A percentile compares a stretch with the other conserved stretches of the same genome.
phyloP scores from a whole-genome alignment of 2,797 vertebrate genomes.

The Epinephelus malabaricus region DNA sequence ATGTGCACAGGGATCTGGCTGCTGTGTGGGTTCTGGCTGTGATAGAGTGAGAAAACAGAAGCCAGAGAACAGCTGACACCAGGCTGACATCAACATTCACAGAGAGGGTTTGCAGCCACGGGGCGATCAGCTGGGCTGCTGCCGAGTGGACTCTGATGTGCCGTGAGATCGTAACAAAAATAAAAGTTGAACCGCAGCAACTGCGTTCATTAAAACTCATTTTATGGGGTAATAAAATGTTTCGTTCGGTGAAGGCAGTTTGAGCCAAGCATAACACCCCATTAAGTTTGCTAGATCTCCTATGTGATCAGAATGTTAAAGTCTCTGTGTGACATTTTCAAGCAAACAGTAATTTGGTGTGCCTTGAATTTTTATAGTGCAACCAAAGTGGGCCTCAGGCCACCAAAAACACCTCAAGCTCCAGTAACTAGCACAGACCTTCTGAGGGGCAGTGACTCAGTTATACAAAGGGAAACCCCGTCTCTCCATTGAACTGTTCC shows the following conservation, averaged over 20 bases:
- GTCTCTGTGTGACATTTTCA: conserved; percentile 18
- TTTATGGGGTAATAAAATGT: conserved; percentile 25
- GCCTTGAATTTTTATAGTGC: conserved; percentile 5
- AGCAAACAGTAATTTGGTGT: conserved; percentile 23
- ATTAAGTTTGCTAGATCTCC: conserved; percentile 10
- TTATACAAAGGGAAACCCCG: not conserved
- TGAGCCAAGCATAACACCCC: conserved; percentile 25
- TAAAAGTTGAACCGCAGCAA: conserved; percentile 13
- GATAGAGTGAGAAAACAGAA: conserved; percentile 19
- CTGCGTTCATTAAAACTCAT: conserved; percentile 18
- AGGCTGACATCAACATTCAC: conserved; percentile 1
- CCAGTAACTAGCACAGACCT: not conserved
- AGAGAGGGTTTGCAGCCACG: not conserved
- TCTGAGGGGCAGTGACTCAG: not conserved
- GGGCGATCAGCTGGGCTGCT: conserved; percentile 4
- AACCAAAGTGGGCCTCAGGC: conserved; percentile 5
- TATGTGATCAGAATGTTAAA: not conserved
- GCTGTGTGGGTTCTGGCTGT: not conserved
- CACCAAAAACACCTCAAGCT: not conserved
- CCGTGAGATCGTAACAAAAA: conserved; percentile 13
- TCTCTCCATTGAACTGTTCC: not conserved
- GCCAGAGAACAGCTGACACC: conserved; percentile 15
- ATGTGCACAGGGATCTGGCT: not conserved
- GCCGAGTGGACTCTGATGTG: not conserved
- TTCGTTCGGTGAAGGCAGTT: not conserved